phyloP scores from a whole-genome alignment of 2,888 invertebrate genomes.

The Colletes collaris region DNA sequence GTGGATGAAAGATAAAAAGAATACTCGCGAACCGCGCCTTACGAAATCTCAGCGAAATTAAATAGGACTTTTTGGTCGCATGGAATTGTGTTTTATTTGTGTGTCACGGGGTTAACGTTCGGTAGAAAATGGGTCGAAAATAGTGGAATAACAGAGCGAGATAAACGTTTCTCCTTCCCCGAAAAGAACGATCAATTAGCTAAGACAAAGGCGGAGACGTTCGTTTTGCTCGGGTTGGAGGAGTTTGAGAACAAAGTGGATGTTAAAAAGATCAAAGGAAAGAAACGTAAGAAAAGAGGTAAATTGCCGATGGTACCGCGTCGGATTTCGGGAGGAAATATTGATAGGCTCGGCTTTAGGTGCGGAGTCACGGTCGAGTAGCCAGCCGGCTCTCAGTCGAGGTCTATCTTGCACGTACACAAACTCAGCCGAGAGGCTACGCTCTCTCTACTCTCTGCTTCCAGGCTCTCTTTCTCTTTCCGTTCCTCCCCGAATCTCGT shows the following conservation, averaged over 20 bases:
- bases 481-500: slow-evolving; percentile 36
- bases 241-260: background rate
- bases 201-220: background rate
- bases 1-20: too few relatives aligned
- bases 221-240: background rate
- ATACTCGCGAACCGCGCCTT: too few relatives aligned
- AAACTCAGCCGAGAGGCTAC: slow-evolving; percentile 40
- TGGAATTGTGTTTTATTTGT: too few relatives aligned
- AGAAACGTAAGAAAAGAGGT: slow-evolving; percentile 48
- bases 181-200: background rate
- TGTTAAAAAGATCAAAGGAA: slow-evolving; percentile 20
- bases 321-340: slow-evolving; percentile 80
- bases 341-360: slow-evolving; percentile 82
- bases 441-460: slow-evolving; percentile 32
- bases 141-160: too few relatives aligned
- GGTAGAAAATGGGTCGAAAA: too few relatives aligned
- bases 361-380: slow-evolving; percentile 83
- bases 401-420: slow-evolving; percentile 74
- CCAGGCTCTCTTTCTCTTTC: slow-evolving; percentile 32
- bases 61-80: too few relatives aligned
- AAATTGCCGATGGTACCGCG: slow-evolving; percentile 62
- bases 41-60: too few relatives aligned
- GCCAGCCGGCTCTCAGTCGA: slow-evolving; percentile 79
- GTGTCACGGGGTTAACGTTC: too few relatives aligned
- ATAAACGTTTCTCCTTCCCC: too few relatives aligned